Base-by-base conservation (phyloP, 2,113 vertebrate genomes). In the Cephalophus harveyi region DNA sequence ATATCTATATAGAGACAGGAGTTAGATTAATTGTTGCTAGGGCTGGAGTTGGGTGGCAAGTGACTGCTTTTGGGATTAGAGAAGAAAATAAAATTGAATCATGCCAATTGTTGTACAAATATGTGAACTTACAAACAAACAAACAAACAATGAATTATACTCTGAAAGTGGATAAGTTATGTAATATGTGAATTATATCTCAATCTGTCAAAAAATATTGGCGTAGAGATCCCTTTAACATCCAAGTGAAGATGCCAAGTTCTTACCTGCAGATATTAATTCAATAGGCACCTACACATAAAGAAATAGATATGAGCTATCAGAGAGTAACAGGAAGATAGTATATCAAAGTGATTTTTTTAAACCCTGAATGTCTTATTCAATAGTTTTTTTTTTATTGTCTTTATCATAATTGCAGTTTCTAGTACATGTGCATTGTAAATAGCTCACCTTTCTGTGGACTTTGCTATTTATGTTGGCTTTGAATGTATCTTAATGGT, bases 351-450 rank as follows among this genome's bases (percentile, higher is more conserved):
- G 67, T 84, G 28, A 96, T 21, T 64, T 82, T 52, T 82, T 84
- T 14, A 57, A 94, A n/a, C 23, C 19, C 79, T 71, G 78, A 89
- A 60, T 55, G 55, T 91, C 83, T 76, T 95, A 78, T 84, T 95
- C 67, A 89, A 40, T 85, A 83, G 67, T 83, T 89, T 87, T 83
- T 89, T 87, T 97, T 94, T 74, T 57, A 93, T 96, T 94, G 76
- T 95, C 89, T 96, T 95, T 95, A 93, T 96, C 46, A 96, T 93
- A 91, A 95, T 97, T 95, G 87, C 89, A 94, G 59, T 96, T 95
- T 92, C 91, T 86, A 96, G 96, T 87, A 76, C 89, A 84, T 16
- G 57, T 78, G 30, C 71, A 84, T 94, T 96, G 95, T 93, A 95
- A 96, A 96, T 76, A 97, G 92, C 89, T 92, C 83, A 92, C 95